These are phyloP conservation scores for Harpagifer antarcticus DNA, from an alignment of 2,797 vertebrate species.

Conservation along the genomic window DNA sequence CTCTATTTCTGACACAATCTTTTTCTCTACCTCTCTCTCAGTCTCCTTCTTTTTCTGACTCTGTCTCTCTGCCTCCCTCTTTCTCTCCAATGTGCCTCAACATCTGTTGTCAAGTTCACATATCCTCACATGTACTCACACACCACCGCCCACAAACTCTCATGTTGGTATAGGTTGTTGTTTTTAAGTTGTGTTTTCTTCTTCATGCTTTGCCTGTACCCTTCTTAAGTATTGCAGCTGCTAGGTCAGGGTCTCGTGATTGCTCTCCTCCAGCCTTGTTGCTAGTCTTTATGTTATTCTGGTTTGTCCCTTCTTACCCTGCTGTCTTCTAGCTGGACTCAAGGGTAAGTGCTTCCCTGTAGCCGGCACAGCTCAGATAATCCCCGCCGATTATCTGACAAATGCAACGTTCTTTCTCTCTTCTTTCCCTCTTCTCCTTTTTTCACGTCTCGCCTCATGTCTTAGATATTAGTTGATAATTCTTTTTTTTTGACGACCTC, in stretches of 20 bases:
- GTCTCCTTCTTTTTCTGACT: conserved; percentile 45
- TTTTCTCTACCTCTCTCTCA: conserved; percentile 15
- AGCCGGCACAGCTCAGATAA: conserved; percentile 99
- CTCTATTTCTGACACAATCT: conserved; percentile 42
- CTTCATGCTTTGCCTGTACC: conserved; percentile 96
- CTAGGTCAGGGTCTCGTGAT: conserved; percentile 99
- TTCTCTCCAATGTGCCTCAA: conserved; percentile 66
- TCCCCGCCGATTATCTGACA: conserved; percentile 99
- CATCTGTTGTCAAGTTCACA: conserved; percentile 77
- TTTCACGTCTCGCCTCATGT: conserved; percentile 97
- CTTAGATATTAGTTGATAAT: conserved; percentile 94
- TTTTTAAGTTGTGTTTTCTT: conserved; percentile 91
- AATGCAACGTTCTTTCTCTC: conserved; percentile 97
- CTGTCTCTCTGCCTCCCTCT: conserved; percentile 44
- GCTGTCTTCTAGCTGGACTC: conserved; percentile 99
- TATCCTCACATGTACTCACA: conserved; percentile 79
- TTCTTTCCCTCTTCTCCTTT: conserved; percentile 83
- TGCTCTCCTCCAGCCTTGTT: conserved; percentile 99
- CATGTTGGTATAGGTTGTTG: conserved; percentile 84
- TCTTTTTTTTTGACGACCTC: conserved; percentile 88
- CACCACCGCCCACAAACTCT: conserved; percentile 81
- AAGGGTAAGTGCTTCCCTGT: conserved; percentile 99
- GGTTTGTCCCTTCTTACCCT: conserved; percentile 99
- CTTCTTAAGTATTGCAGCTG: conserved; percentile 95
- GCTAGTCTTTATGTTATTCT: conserved; percentile 99